Evolutionary conservation across 2,888 invertebrate genomes (phyloP).

Genomic region (Drosophila meridiana): DNA sequence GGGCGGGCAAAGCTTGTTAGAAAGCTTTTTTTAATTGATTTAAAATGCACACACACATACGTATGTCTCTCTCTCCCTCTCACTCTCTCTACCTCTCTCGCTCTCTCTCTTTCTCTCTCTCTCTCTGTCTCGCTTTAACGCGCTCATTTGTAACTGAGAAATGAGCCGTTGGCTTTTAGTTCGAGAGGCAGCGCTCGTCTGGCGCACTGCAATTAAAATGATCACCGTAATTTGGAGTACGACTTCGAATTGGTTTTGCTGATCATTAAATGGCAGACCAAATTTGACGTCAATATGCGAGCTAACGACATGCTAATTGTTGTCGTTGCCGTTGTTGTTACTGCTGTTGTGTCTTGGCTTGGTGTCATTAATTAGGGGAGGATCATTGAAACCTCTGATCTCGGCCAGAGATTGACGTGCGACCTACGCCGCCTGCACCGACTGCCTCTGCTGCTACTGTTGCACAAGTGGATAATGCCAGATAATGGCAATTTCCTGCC

Average conservation of each 20-base stretch:
- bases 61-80: slow-evolving; percentile 13
- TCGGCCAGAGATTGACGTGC: slow-evolving; percentile 68
- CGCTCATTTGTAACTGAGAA: slow-evolving; percentile 44
- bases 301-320: slow-evolving; percentile 79
- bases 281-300: slow-evolving; percentile 80
- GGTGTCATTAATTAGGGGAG: slow-evolving; percentile 78
- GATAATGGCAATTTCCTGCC: slow-evolving; percentile 83
- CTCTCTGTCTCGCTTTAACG: slow-evolving; percentile 8
- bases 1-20: slow-evolving; percentile 52
- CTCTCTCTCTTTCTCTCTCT: slow-evolving; percentile 12
- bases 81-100: slow-evolving; percentile 10
- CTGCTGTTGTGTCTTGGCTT: slow-evolving; percentile 9
- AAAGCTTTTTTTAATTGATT: slow-evolving; percentile 66
- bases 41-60: slow-evolving; percentile 36
- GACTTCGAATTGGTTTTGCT: slow-evolving; percentile 58
- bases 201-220: slow-evolving; percentile 82
- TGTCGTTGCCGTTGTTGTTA: slow-evolving; percentile 28
- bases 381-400: slow-evolving; percentile 72
- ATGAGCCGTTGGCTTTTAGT: slow-evolving; percentile 29
- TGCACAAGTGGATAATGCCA: slow-evolving; percentile 82
- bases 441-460: slow-evolving; percentile 51
- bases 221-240: slow-evolving; percentile 74
- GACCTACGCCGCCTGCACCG: slow-evolving; percentile 62
- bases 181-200: slow-evolving; percentile 25
- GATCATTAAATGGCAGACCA: slow-evolving; percentile 60